A percentile compares a stretch with the other conserved stretches of the same genome.
These are phyloP conservation scores for Adelphocoris suturalis DNA, from an alignment of 2,888 invertebrate genomes.

Conservation along the genomic window DNA sequence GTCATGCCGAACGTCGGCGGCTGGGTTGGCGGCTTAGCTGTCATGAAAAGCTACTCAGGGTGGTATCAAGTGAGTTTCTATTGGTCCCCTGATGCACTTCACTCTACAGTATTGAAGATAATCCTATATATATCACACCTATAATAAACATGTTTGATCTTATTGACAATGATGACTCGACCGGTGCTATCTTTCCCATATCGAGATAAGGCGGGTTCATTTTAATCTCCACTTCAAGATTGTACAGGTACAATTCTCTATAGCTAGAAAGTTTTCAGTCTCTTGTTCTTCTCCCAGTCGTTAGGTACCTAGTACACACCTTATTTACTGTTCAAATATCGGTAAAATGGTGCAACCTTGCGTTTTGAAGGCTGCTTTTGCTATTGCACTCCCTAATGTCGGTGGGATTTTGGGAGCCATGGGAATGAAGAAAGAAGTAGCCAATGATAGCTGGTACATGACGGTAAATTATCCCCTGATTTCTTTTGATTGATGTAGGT, in stretches of 20 bases:
- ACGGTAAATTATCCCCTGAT: constrained; percentile 38
- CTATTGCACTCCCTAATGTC: constrained; percentile 27
- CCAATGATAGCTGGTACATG: constrained; percentile 42
- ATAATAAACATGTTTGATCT: too few species aligned
- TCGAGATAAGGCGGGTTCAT: not conserved
- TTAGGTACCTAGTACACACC: not conserved
- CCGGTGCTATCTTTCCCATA: too few species aligned
- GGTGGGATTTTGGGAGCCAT: constrained; percentile 11
- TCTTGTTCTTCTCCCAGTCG: not conserved
- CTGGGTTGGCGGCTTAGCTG: constrained; percentile 83
- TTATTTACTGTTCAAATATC: too few species aligned
- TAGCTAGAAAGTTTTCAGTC: too few species aligned
- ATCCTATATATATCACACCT: too few species aligned
- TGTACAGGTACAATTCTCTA: too few species aligned
- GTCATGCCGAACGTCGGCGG: constrained; percentile 87
- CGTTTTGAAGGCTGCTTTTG: not conserved
- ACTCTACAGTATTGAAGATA: too few species aligned
- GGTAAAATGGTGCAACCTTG: not conserved
- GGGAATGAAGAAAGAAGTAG: constrained; percentile 24
- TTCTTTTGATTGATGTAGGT: not conserved
- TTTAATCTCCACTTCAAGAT: not conserved
- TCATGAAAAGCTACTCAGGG: constrained; percentile 83
- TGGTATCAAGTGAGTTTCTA: constrained; percentile 84
- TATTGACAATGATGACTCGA: not conserved
- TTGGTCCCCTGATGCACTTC: too few species aligned